A percentile compares a stretch with the other conserved stretches of the same genome.
Evolutionary conservation across 2,113 vertebrate species (phyloP).

Genomic region (Maccullochella peelii): DNA sequence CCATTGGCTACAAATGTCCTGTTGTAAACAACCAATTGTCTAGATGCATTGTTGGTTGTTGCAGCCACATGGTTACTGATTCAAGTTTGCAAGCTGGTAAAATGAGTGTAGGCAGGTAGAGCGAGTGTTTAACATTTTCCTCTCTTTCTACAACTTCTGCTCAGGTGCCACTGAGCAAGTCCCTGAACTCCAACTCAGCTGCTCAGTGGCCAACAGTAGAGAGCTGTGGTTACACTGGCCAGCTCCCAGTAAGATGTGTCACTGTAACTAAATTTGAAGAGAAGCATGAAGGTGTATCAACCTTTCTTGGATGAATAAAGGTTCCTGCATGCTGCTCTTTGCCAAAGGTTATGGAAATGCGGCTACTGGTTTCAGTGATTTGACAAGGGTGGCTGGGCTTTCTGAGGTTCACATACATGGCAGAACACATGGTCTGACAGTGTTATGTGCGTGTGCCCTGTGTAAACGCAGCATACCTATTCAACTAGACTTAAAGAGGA

Average conservation of each 20-base stretch:
- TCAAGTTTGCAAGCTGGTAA: not conserved
- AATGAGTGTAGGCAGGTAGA: not conserved
- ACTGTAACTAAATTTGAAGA: not conserved
- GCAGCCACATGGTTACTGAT: not conserved
- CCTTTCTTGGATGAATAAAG: not conserved
- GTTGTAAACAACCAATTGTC: not conserved
- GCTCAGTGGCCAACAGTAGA: not conserved
- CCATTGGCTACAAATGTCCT: not conserved
- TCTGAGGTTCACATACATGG: conserved; percentile 41
- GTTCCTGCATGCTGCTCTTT: conserved; percentile 7
- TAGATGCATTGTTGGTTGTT: not conserved
- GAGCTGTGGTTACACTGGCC: not conserved
- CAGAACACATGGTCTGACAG: conserved; percentile 72
- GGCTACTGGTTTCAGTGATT: conserved; percentile 40
- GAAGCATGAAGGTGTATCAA: not conserved
- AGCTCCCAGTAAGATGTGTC: conserved; percentile 3
- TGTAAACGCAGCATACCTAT: conserved; percentile 69
- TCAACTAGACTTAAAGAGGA: conserved; percentile 70
- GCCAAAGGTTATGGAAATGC: conserved; percentile 65
- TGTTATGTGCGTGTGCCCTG: conserved; percentile 55
- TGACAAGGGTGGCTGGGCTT: conserved; percentile 32
- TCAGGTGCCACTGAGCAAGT: not conserved
- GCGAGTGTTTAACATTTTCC: not conserved
- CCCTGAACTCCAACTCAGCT: not conserved
- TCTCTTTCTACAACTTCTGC: not conserved